Evolutionary conservation across 2,113 vertebrate genomes (phyloP), one percentile per base, ranked within the genome.

Genomic region (Paratilapia polleni): DNA sequence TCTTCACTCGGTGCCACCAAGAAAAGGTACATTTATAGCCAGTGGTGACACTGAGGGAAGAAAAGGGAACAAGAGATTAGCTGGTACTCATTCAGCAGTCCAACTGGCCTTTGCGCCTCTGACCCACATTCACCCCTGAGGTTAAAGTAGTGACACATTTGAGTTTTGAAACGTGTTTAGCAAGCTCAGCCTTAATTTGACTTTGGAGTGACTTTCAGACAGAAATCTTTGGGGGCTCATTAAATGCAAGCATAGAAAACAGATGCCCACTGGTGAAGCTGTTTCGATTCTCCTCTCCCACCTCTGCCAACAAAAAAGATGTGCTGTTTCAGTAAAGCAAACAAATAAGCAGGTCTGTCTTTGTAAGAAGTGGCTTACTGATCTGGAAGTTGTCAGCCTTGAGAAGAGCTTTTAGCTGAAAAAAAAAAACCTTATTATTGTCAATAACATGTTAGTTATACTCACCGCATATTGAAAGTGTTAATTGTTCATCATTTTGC

Each of bases 151-250:
- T 56, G 82, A 84, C 17, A 34, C 87, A 61, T 62, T 57, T n/a
- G 19, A 78, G 52, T 85, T 89, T 26, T 62, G n/a, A 88, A 91
- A 78, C 17, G 26, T 77, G 78, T 78, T 86, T 60, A 34, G 43
- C 28, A 54, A 86, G 61, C 80, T 87, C 82, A 54, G 84, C 64
- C 79, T 81, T 87, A 70, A 86, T 87, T 76, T 89, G 80, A 91
- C 92, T 92, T 90, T 87, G 81, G 73, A 86, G 26, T 41, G 83
- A 90, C 85, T 89, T 92, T 91, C 74, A 82, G 59, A 38, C 78
- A 56, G 38, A 77, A 87, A 57, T 91, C 89, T 91, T 91, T 90
- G 82, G 91, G 85, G 87, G 59, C 89, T 91, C 88, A 91, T 91
- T 91, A 89, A 91, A 92, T 79, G 52, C 75, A 77, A 68, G 85